phyloP scores from a whole-genome alignment of 1,140 invertebrate genomes.

The Pseudomyrmex dendroicus region DNA sequence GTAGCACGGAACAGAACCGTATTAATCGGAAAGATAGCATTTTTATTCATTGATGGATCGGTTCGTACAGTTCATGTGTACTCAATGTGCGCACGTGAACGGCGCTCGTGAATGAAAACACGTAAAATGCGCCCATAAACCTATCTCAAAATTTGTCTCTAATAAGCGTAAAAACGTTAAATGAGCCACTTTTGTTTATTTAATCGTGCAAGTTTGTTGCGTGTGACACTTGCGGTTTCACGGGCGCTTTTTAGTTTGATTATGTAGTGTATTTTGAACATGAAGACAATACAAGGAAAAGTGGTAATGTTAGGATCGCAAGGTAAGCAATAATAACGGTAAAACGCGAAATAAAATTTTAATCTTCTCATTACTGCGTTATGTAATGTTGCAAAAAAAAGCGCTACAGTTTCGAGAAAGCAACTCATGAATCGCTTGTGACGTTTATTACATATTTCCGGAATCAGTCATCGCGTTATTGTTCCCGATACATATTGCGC shows the following conservation, averaged over 20 bases:
- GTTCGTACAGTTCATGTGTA: too few relatives aligned
- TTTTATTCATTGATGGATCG: too few relatives aligned
- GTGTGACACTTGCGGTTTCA: background rate
- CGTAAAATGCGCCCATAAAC: too few relatives aligned
- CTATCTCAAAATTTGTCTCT: background rate
- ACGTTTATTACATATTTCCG: constrained; percentile 11
- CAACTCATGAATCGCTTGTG: background rate
- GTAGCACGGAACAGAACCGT: too few relatives aligned
- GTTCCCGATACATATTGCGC: background rate
- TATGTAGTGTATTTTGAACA: constrained; percentile 50
- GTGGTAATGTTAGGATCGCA: constrained; percentile 92
- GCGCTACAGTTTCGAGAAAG: background rate
- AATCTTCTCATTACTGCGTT: background rate
- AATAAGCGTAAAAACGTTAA: constrained; percentile 35
- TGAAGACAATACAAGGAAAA: constrained; percentile 90
- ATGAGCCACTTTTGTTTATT: background rate
- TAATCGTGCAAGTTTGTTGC: background rate
- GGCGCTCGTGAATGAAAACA: too few relatives aligned
- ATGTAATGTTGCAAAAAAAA: background rate
- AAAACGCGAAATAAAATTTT: background rate
- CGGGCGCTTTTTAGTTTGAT: background rate
- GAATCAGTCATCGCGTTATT: background rate
- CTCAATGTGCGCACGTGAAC: too few relatives aligned
- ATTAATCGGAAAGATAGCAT: too few relatives aligned
- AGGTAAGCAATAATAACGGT: constrained; percentile 86